These are phyloP conservation scores for Danio aesculapii DNA, from an alignment of 2,797 vertebrate genomes.

Conservation along the genomic window DNA sequence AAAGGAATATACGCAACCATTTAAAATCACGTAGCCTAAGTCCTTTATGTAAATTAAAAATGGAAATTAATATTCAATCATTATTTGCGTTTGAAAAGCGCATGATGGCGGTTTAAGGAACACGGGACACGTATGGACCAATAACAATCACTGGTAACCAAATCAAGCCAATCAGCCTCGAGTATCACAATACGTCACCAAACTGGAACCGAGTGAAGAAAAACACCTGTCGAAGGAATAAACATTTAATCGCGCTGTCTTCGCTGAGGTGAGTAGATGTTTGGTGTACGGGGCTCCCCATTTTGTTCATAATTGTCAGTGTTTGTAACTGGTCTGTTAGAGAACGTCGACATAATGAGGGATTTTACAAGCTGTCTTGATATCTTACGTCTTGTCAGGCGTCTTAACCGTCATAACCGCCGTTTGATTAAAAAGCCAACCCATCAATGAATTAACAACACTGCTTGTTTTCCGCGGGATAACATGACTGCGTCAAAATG, in stretches of 20 bases:
- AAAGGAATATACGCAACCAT: no score
- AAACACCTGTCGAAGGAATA: no score
- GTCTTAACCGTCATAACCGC: no score
- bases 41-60: no score
- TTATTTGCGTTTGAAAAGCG: no score
- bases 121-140: neutral
- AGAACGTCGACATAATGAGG: no score
- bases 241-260: neutral
- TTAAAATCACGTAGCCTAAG: no score
- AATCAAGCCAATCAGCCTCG: constrained; percentile 1
- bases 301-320: neutral
- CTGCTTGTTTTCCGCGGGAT: neutral
- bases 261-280: neutral
- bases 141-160: neutral
- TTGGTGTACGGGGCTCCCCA: neutral
- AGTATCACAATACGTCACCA: neutral
- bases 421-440: neutral
- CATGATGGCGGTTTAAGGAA: no score
- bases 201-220: neutral
- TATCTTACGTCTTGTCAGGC: no score
- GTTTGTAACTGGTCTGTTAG: no score
- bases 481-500: neutral
- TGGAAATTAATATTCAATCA: no score
- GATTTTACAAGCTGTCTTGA: no score
- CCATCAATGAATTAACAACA: neutral